These are phyloP conservation scores for Sitodiplosis mosellana DNA, from an alignment of 1,140 invertebrate species.

Conservation along the genomic window DNA sequence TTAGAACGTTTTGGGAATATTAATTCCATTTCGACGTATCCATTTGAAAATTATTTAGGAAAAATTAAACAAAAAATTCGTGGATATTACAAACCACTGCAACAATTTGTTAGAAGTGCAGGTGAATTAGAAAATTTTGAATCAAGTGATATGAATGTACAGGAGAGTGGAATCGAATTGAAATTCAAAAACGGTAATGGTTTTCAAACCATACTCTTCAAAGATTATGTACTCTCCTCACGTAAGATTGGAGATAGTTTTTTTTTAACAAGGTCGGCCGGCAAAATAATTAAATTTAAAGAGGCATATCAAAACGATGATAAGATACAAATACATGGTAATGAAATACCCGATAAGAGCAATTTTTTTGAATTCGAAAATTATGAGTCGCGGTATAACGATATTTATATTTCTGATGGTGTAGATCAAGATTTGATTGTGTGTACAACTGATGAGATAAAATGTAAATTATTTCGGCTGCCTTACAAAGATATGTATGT, in stretches of 20 bases:
- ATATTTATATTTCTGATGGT: background rate
- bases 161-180: background rate
- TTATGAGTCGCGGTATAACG: no score
- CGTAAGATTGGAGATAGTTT: background rate
- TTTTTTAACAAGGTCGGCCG: background rate
- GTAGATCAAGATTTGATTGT: background rate
- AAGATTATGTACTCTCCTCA: background rate
- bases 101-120: constrained; percentile 7
- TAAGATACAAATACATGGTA: background rate
- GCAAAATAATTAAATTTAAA: background rate
- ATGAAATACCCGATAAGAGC: background rate
- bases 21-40: constrained; percentile 7
- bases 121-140: background rate
- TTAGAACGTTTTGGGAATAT: constrained; percentile 9
- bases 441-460: background rate
- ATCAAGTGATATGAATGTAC: background rate
- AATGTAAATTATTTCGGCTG: background rate
- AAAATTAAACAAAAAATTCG: constrained; percentile 9
- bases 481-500: background rate
- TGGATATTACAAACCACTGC: constrained; percentile 5
- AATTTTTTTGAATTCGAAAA: constrained; percentile 1
- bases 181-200: background rate
- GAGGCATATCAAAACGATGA: background rate
- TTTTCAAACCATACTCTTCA: background rate
- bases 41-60: constrained; percentile 8